Evolutionary conservation across 2,113 vertebrate genomes (phyloP).

Genomic region (Oreochromis tanganicae): DNA sequence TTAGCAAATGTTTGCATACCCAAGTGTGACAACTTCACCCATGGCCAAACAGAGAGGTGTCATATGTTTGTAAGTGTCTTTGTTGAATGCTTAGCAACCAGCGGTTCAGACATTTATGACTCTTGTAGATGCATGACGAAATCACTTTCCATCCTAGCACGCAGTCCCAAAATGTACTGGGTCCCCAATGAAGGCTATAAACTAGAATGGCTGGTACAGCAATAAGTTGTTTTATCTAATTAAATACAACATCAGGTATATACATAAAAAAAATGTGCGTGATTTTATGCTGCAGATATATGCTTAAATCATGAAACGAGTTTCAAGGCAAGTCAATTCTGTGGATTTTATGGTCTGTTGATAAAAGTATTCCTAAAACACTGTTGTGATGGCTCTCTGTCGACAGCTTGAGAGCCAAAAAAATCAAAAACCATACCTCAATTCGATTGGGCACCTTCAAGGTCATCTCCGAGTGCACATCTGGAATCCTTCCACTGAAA

Average conservation of each 20-base stretch:
- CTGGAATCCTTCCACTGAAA: background rate
- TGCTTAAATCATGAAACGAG: background rate
- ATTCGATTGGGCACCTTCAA: background rate
- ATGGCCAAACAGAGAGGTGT: constrained; percentile 33
- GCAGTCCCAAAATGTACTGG: background rate
- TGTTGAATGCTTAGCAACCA: constrained; percentile 36
- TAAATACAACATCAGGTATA: background rate
- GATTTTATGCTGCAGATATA: background rate
- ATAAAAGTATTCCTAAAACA: background rate
- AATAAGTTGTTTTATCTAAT: background rate
- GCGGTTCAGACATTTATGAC: constrained; percentile 10
- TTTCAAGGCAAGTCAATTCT: background rate
- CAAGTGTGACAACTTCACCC: constrained; percentile 35
- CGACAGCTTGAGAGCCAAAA: background rate
- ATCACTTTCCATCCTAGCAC: constrained; percentile 11
- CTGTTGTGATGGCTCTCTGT: background rate
- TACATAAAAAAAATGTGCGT: background rate
- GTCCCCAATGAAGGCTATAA: background rate
- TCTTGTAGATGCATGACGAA: background rate
- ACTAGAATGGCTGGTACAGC: background rate
- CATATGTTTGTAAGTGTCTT: constrained; percentile 33
- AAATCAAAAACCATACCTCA: background rate
- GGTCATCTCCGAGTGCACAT: background rate
- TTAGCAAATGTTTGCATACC: constrained; percentile 40
- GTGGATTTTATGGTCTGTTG: background rate